Conservation (phyloP, 1,140 invertebrate genomes). For the Heliothis subflexa region DNA sequence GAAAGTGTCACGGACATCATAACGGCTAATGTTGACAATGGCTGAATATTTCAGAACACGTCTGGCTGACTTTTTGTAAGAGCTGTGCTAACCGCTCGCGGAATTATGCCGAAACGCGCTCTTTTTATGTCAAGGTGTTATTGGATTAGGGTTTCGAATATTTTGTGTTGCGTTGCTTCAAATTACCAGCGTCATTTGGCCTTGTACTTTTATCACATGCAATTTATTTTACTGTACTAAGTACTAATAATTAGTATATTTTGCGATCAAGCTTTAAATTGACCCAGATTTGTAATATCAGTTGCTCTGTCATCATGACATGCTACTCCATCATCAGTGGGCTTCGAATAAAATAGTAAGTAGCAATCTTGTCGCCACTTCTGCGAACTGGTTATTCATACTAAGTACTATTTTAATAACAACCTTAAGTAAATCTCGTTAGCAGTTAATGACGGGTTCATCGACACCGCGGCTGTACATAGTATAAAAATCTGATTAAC, state of each 20-base stretch:
- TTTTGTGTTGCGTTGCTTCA: background rate
- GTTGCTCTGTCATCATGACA: slow-evolving; percentile 10
- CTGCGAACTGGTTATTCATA: background rate
- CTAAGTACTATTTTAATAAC: background rate
- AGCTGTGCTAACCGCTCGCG: background rate
- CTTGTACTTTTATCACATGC: background rate
- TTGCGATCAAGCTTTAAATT: background rate
- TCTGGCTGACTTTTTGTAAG: background rate
- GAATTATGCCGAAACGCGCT: slow-evolving; percentile 18
- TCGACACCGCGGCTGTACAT: too few species aligned
- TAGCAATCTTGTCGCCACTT: background rate
- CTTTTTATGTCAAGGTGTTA: slow-evolving; percentile 15
- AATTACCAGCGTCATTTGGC: background rate
- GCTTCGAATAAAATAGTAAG: background rate
- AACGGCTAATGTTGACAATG: slow-evolving; percentile 3
- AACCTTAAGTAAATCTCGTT: background rate
- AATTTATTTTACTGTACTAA: background rate
- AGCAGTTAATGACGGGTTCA: background rate
- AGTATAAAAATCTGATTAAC: background rate
- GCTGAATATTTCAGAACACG: slow-evolving; percentile 19
- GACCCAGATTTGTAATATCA: background rate
- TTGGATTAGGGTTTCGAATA: background rate
- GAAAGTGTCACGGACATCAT: slow-evolving; percentile 30
- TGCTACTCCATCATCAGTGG: background rate
- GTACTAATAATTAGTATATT: background rate